Evolutionary conservation across 2,113 vertebrate species (phyloP), one percentile per base, ranked within the genome.

Genomic region (Tiliqua scincoides): DNA sequence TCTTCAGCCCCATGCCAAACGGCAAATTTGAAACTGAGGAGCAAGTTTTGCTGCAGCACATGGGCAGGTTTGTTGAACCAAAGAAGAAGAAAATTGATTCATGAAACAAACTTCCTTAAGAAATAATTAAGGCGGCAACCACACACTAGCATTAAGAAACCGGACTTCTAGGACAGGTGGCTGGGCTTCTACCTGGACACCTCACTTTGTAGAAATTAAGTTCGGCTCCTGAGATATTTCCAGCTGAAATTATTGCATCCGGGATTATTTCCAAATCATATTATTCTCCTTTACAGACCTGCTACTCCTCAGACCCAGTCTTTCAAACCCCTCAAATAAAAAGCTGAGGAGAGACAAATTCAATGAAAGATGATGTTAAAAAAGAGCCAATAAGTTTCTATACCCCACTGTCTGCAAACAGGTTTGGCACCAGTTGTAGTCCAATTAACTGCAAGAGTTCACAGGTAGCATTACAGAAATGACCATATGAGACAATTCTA

Each of bases 241-340:
- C 83, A 72, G 75, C 37, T 12, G 78, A n/a, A 89, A 84, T 85
- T 75, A 59, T 6, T 63, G 0, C 65, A 1, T 78, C 81, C 37
- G 82, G 20, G 10, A 62, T 2, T 78, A 12, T 52, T 88, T 80
- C 83, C 32, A 43, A 82, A 17, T n/a, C 7, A 82, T 70, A 30
- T 89, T 77, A 62, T 3, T 71, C 35, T 82, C 1, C 1, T 23
- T 35, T 82, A 91, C 84, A 79, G 85, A 25, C 11, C 17, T 85
- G 30, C 52, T 52, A 2, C 25, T 52, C 27, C 10, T 30, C 20
- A 72, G 57, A 79, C 76, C 68, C 4, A 80, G 23, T 52, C 35
- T 62, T 27, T 80, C 20, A 82, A 62, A 12, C 84, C 0, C 9
- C 30, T 89, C 70, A 74, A 74, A 84, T 82, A 75, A 91, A 92